Evolutionary conservation across 2,888 invertebrate genomes (phyloP).

Genomic region (Aleiodes testaceus): DNA sequence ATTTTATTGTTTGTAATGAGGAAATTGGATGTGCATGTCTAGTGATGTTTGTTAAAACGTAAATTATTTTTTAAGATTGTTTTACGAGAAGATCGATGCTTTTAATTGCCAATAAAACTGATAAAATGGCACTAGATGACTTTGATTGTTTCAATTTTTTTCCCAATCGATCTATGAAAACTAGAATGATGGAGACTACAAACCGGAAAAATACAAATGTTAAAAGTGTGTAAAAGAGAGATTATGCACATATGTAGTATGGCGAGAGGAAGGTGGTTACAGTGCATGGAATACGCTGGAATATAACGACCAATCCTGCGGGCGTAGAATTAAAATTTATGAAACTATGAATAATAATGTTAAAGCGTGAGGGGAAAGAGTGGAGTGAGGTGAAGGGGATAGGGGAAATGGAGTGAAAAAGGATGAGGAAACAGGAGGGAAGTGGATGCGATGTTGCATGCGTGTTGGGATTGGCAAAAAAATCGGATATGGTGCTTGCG

Average conservation of each 20-base stretch:
- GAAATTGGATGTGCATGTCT: no score
- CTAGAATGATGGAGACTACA: neutral
- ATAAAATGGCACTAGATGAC: neutral
- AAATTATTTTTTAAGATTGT: no score
- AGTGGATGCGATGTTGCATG: constrained; percentile 7
- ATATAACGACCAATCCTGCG: constrained; percentile 62
- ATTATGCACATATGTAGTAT: constrained; percentile 30
- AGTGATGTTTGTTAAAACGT: no score
- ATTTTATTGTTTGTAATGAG: no score
- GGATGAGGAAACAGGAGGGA: neutral
- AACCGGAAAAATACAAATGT: neutral
- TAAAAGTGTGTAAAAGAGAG: constrained; percentile 33
- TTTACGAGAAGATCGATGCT: no score
- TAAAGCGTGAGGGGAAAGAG: constrained; percentile 32
- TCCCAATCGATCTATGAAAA: neutral
- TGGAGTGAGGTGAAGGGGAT: constrained; percentile 22
- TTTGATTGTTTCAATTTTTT: neutral
- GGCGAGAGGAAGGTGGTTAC: constrained; percentile 26
- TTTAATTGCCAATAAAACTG: no score
- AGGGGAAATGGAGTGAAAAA: neutral
- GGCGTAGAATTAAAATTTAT: constrained; percentile 66
- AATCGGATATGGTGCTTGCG: constrained; percentile 18
- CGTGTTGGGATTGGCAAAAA: constrained; percentile 24
- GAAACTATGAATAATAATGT: constrained; percentile 69
- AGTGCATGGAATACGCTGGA: constrained; percentile 29